phyloP scores from a whole-genome alignment of 2,888 invertebrate genomes.

The Nesidiocoris tenuis region DNA sequence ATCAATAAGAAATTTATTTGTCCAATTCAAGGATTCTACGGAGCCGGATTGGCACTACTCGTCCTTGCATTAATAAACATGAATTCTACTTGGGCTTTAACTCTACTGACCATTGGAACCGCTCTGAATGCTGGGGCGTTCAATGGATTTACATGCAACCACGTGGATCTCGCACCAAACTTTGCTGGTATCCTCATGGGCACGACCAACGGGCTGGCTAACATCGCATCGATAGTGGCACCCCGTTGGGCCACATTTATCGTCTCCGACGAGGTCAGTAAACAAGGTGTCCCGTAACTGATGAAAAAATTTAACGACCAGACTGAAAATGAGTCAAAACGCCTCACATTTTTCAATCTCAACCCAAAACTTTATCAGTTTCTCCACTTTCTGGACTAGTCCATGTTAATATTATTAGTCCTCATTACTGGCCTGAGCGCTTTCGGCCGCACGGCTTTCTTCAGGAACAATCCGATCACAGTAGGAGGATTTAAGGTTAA shows the following conservation, averaged over 20 bases:
- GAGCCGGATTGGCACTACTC: not conserved
- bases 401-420: too few relatives aligned
- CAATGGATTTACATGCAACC: constrained; percentile 12
- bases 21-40: constrained; percentile 16
- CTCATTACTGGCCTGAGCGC: too few relatives aligned
- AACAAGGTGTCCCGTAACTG: too few relatives aligned
- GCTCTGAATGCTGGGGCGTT: constrained; percentile 1
- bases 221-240: constrained; percentile 16
- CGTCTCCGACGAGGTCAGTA: constrained; percentile 25
- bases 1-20: too few relatives aligned
- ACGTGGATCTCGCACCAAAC: constrained; percentile 29
- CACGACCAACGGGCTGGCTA: constrained; percentile 13
- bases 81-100: not conserved
- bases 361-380: too few relatives aligned
- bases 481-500: too few relatives aligned
- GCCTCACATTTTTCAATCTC: too few relatives aligned
- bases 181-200: constrained; percentile 34
- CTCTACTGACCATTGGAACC: not conserved
- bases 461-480: too few relatives aligned
- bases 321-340: too few relatives aligned
- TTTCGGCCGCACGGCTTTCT: too few relatives aligned
- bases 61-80: not conserved
- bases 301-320: too few relatives aligned
- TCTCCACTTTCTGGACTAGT: too few relatives aligned
- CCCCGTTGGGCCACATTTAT: constrained; percentile 9